Evolutionary conservation across 2,113 vertebrate species (phyloP), one percentile per base, ranked within the genome.

Genomic region (Sinocyclocheilus anophthalmus): DNA sequence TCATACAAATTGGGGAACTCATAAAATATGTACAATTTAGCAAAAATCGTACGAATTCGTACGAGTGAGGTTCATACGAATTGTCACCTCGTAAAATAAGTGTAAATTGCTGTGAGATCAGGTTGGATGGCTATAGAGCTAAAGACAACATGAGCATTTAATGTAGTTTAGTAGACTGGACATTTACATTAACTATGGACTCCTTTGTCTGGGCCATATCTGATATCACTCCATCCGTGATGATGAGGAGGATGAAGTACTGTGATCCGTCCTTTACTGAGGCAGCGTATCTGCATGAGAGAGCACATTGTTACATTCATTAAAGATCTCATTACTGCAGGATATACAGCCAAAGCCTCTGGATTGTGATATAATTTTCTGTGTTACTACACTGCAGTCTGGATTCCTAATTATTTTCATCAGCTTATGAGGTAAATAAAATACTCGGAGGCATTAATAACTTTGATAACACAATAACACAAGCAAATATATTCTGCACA

Each of bases 131-230:
- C 12, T 72, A 72, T 5, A 14, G 8, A 55, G 24, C 33, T 77
- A 26, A 42, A 73, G 18, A 18, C 14, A 37, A 26, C 11, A 12
- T 2, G 61, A 65, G 61, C 61, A 65, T n/a, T 63, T 3, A n/a
- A 24, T 63, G n/a, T 12, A 37, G 67, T 33, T 20, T 48, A 48
- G 20, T 24, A 8, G 42, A 45, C 48, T 1, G 5, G 18, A 70
- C 14, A 67, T 96, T 95, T 91, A 97, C 96, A 14, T 96, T 95
- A 55, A 97, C 96, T 83, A 97, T 97, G 73, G 96, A 96, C 90
- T 97, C 96, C 92, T 97, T 97, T 37, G 96, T 95, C 90, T 97
- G 96, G 87, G 96, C 96, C 96, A 97, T 97, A 90, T 97, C 96
- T 3, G 96, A 97, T 92, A 97, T 97, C 84, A 97, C 96, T 50